Percentiles rank a stretch among this genome's conserved stretches.
Evolutionary conservation across 1,140 invertebrate species (phyloP).

Genomic region (Macrotrachela quadricornifera): DNA sequence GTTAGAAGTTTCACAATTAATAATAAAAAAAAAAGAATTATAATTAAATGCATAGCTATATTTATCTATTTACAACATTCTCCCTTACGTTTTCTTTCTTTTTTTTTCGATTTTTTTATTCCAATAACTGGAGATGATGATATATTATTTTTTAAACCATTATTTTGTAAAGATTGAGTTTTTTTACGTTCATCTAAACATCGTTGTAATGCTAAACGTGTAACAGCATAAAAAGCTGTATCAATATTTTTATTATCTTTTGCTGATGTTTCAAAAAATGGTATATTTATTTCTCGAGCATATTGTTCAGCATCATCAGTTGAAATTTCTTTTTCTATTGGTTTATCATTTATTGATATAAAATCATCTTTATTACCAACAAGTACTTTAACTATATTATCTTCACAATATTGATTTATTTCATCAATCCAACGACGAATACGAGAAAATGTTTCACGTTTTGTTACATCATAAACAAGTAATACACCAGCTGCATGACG

Average conservation of each 20-base stretch:
- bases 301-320: conserved; percentile 24
- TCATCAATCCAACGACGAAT: conserved; percentile 5
- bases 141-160: too few relatives aligned
- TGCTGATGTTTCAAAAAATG: conserved; percentile 12
- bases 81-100: too few relatives aligned
- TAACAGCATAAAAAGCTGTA: conserved; percentile 8
- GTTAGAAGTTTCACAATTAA: too few relatives aligned
- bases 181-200: too few relatives aligned
- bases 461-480: conserved; percentile 95
- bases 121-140: too few relatives aligned
- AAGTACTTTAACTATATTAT: conserved; percentile 2
- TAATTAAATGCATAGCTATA: too few relatives aligned
- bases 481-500: conserved; percentile 95
- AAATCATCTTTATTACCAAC: conserved; percentile 8
- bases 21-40: too few relatives aligned
- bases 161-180: too few relatives aligned
- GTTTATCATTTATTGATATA: neutral
- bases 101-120: too few relatives aligned
- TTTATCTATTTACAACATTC: too few relatives aligned
- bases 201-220: neutral
- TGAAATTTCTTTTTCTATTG: neutral
- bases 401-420: conserved; percentile 8
- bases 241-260: conserved; percentile 13
- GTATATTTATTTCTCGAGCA: conserved; percentile 16
- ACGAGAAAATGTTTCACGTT: conserved; percentile 36